phyloP scores from a whole-genome alignment of 2,113 vertebrate species.

The Candoia aspera region DNA sequence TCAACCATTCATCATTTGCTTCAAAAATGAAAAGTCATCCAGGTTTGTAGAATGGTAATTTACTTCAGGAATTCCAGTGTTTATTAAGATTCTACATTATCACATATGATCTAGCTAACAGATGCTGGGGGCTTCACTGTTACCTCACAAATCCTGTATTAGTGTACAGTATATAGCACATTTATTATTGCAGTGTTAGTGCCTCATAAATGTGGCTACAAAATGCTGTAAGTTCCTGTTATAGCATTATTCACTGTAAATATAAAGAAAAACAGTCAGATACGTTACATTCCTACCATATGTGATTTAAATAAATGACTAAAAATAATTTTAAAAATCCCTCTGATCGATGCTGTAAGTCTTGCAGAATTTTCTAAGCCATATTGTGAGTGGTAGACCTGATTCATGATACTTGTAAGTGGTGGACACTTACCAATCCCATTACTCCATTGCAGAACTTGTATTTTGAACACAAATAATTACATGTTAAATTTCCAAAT shows the following conservation, averaged over 20 bases:
- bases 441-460: not conserved
- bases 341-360: not conserved
- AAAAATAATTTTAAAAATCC: not conserved
- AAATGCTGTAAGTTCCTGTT: not conserved
- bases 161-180: not conserved
- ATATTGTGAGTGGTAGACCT: not conserved
- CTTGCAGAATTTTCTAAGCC: not conserved
- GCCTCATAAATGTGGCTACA: not conserved
- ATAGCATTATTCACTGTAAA: not conserved
- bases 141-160: not conserved
- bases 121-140: not conserved
- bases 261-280: not conserved
- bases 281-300: not conserved
- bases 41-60: not conserved
- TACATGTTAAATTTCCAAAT: not conserved
- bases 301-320: slow-evolving; percentile 12
- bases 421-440: not conserved
- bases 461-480: not conserved
- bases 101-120: not conserved
- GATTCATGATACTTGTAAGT: not conserved
- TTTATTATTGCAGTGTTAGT: not conserved
- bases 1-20: not conserved
- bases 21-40: not conserved
- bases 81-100: not conserved
- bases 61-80: not conserved